Base-by-base conservation (phyloP, 2,113 vertebrate genomes). In the Sinocyclocheilus anshuiensis region DNA sequence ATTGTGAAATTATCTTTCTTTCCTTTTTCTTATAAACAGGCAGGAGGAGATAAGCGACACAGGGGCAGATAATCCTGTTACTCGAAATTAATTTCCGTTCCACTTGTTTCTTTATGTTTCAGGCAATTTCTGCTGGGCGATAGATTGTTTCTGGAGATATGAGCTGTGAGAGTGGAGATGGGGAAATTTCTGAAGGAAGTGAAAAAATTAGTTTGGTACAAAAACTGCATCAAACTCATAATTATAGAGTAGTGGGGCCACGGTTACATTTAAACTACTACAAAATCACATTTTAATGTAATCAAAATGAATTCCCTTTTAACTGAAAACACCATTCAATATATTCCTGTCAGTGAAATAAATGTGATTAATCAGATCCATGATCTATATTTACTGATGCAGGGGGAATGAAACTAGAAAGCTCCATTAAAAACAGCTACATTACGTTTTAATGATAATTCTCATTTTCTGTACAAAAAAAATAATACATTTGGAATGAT, bases 51-150 rank as follows among this genome's bases (percentile, higher is more conserved):
- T 94, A 93, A 94, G 89, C 92, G 91, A 92, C 92, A 89, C 86
- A 88, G 63, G 87, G 92, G 88, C 88, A 89, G 91, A 92, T 93
- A 93, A 94, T 93, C 89, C 90, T 90, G 88, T 92, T 93, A 91
- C 29, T 20, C 61, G 87, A 92, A 93, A 94, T 92, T 92, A 93
- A 95, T 94, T 94, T 94, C 92, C 91, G 92, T 94, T 93, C 91
- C 89, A 93, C 91, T 94, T 92, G 91, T 93, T 94, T 93, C 90
- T 89, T 93, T 93, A 91, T 91, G 89, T 95, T 95, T 93, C 89
- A 89, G 90, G 90, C 92, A 92, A 92, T 94, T 93, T 92, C 92
- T 90, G 85, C 81, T 83, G 88, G 57, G 85, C 50, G 81, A 57
- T 88, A 91, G 92, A 95, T 94, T 92, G 92, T 94, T 94, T 91